These are phyloP conservation scores for Pseudeuparius sepicola DNA, from an alignment of 2,888 invertebrate species.

Conservation along the genomic window DNA sequence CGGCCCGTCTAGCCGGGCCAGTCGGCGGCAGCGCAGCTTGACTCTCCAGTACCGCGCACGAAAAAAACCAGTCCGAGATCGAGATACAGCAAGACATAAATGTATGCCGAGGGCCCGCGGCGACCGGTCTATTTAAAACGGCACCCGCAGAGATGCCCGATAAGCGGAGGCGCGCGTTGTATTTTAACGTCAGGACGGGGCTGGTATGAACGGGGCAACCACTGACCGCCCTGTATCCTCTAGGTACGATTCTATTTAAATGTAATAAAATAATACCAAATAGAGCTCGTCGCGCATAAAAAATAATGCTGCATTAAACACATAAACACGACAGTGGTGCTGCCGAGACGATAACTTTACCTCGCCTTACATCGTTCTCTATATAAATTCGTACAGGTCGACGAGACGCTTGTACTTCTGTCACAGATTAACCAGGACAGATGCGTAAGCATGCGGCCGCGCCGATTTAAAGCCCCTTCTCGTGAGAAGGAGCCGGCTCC, in stretches of 20 bases:
- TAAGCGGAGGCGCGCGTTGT: conserved; percentile 33
- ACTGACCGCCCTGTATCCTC: no score
- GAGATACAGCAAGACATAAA: conserved; percentile 31
- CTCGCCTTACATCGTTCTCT: no score
- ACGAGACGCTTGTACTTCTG: no score
- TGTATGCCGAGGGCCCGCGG: conserved; percentile 33
- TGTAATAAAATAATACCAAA: conserved; percentile 22
- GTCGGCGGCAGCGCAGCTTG: no score
- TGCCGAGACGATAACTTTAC: no score
- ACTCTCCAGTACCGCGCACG: conserved; percentile 18
- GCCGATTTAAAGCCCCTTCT: no score
- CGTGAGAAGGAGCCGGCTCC: no score
- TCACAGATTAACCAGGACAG: no score
- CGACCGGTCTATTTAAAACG: conserved; percentile 33
- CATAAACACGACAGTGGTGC: no score
- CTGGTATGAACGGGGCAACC: conserved; percentile 18
- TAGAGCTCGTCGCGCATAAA: conserved; percentile 11
- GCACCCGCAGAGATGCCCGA: conserved; percentile 33
- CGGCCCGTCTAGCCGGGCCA: conserved; percentile 34
- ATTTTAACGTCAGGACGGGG: conserved; percentile 31
- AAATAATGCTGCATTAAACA: conserved; percentile 2
- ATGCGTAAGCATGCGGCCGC: no score
- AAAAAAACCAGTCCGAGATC: conserved; percentile 32
- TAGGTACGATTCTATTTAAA: conserved; percentile 28
- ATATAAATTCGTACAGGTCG: no score